Evolutionary conservation across 2,113 vertebrate species (phyloP), one percentile per base, ranked within the genome.

Genomic region (Hoplias malabaricus): DNA sequence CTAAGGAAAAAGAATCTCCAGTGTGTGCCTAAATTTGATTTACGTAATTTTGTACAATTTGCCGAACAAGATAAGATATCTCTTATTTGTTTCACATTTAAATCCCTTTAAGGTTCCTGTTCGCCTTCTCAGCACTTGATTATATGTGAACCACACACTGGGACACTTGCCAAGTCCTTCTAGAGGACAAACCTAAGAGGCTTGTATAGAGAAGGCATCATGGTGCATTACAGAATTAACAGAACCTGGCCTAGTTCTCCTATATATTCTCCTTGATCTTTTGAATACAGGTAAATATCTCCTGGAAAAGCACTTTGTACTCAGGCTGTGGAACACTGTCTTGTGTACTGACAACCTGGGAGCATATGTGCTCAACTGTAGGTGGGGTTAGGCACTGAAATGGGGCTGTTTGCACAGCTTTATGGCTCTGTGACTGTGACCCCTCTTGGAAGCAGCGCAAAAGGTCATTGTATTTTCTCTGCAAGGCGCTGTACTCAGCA

Each of bases 191-290:
- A 38, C 34, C 57, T 48, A 31, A 69, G 40, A 31, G 14, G 11
- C n/a, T 33, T 72, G 61, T 11, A 57, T 21, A 38, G 36, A 13
- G 8, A 42, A 34, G 21, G 46, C 25, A 14, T 21, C 8, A 23
- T 7, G 27, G 23, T 36, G 80, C 42, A 43, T 73, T 59, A 12
- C 40, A 53, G 63, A 23, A 14, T 36, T 56, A 61, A 76, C 48
- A 79, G 19, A 33, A 11, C 33, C 79, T 79, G 57, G 1, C 91
- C 84, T 95, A 90, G 88, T 89, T 94, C 74, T 94, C 91, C 73
- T 91, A 93, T 86, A 99, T 93, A 86, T 96, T 96, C 82, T 95
- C 92, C 90, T 95, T 97, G 67, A 95, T 96, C 91, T 96, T 98
- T 80, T 91, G 92, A 83, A 99, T 97, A 80, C 94, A 94, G 27